Base-by-base conservation (phyloP, 2,888 invertebrate genomes). In the Automeris io region DNA sequence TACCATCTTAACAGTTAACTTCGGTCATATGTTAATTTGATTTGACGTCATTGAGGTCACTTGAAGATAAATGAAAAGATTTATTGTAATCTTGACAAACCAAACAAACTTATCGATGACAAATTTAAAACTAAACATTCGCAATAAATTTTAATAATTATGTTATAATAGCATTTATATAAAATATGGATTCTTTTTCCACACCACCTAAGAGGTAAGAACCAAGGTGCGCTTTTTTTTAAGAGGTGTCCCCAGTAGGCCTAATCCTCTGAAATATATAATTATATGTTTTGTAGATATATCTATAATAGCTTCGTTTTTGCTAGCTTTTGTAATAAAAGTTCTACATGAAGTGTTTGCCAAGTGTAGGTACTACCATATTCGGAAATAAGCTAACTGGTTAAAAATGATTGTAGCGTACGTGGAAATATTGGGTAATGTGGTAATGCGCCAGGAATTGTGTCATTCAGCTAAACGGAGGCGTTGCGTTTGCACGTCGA, bases 171-270 rank as follows among this genome's bases (percentile, higher is more conserved):
- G 5, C 8, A n/a, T 29, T 16, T 3, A 7, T n/a, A 16, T 7
- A n/a, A 8, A 16, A 3, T 29, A 4, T 29, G n/a, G 64, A 79
- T 68, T 70, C 83, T 59, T 50, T 83, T 85, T 83, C 85, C 85
- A 78, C 85, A 82, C 83, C 82, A 85, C 85, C 83, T 47, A 35
- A 37, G 82, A 75, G 81, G 85, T 82, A 82, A 76, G 79, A 80
- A 78, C 78, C 70, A 25, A 61, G 77, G 83, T 69, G 80, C 82
- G 83, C 56, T 83, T 85, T 85, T 85, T 83, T 83, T 85, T 72
- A 53, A 82, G 85, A 85, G 85, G 85, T 85, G 23, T 85, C 83
- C 85, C 85, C 85, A 54, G 43, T 74, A 85, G 85, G 85, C 85
- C 75, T 85, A 85, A 37, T 85, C 85, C 85, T 85, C 83, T 75